Base-by-base conservation (phyloP, 2,113 vertebrate genomes). In the Ranitomeya variabilis region DNA sequence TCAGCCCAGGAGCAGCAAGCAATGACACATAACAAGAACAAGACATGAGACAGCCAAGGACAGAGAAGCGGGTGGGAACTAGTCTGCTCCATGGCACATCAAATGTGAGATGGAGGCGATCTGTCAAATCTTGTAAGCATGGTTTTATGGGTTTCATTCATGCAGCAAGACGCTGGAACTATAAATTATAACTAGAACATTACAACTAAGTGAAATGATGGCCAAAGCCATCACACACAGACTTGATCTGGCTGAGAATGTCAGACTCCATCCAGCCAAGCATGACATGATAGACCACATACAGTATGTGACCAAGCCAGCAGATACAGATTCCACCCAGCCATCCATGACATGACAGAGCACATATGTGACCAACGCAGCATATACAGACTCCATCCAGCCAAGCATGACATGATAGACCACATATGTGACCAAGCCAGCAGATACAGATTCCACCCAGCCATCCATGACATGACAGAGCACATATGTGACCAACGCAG, bases 1-100 rank as follows among this genome's bases (percentile, higher is more conserved):
- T 97, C 87, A 97, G 94, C 93, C 86, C 18, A 26, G 52, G 83
- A 21, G 90, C 89, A 78, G 73, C 89, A 18, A 0, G 0, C 89
- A 74, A 6, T 4, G 8, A 71, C 62, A 81, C 10, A 69, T n/a
- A 18, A 77, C 10, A 60, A 87, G 85, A 37, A 23, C 21, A 45
- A 52, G 37, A 66, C 55, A 31, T 57, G 55, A 59, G 76, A 10
- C 21, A 57, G n/a, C 59, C 54, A 80, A 16, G 14, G 78, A 60
- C 23, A 26, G 23, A 31, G 78, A 80, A 60, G 37, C 2, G 21
- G 19, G 23, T 54, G 31, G 2, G 15, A 51, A 51, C n/a, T 16
- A 73, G 31, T 52, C 73, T 67, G 66, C 66, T 67, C n/a, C n/a
- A 23, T 10, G 10, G 10, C 8, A 54, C 19, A 79, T 12, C 37